Evolutionary conservation across 2,113 vertebrate species (phyloP).

Genomic region (Leucosticte australis): DNA sequence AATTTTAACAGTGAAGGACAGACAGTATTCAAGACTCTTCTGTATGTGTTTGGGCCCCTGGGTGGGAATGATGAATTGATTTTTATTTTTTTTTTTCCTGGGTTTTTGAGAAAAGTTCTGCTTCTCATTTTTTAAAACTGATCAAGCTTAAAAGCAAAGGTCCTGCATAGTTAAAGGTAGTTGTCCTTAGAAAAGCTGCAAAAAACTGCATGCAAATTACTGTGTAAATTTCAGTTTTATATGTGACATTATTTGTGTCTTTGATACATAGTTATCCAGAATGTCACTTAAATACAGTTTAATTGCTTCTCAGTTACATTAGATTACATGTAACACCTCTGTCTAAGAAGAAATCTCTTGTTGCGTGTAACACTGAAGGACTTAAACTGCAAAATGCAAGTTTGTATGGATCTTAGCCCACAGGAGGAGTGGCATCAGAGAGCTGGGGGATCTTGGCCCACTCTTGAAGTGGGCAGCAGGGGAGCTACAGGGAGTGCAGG

Average conservation of each 20-base stretch:
- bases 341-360: background rate
- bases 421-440: background rate
- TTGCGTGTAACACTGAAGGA: background rate
- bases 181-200: background rate
- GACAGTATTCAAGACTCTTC: background rate
- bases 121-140: background rate
- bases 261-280: background rate
- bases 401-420: background rate
- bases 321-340: background rate
- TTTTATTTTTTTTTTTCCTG: background rate
- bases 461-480: background rate
- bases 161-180: background rate
- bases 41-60: accelerated
- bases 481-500: accelerated
- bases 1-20: background rate
- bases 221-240: background rate
- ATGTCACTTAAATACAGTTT: background rate
- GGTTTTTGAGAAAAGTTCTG: background rate
- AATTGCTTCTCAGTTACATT: background rate
- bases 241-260: background rate
- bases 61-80: background rate
- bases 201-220: background rate
- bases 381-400: background rate
- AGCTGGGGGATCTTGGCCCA: background rate
- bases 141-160: background rate